Evolutionary conservation across 2,888 invertebrate genomes (phyloP).

Genomic region (Gibbula magus): DNA sequence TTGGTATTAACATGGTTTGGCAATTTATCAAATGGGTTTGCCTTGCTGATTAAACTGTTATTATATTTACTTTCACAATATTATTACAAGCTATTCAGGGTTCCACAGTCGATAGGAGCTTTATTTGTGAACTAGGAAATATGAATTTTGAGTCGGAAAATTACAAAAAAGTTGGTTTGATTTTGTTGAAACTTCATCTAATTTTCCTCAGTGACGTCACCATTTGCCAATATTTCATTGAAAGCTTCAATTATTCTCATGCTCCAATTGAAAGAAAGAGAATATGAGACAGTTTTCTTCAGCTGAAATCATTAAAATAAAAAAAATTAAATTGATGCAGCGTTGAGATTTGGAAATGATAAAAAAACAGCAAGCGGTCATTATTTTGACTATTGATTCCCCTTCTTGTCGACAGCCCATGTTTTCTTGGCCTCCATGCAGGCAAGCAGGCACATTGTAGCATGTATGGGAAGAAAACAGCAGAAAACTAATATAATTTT

Average conservation of each 20-base stretch:
- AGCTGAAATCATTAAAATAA: neutral
- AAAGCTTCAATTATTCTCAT: slow-evolving; percentile 1
- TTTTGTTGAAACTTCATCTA: neutral
- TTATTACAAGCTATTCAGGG: too few species aligned
- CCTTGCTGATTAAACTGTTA: too few species aligned
- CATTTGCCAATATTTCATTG: neutral
- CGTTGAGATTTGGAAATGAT: slow-evolving; percentile 1
- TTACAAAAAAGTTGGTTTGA: neutral
- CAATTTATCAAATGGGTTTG: neutral
- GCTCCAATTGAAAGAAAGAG: neutral
- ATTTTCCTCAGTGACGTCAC: neutral
- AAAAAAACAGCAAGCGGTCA: slow-evolving; percentile 1
- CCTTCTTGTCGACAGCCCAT: too few species aligned
- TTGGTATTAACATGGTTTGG: neutral
- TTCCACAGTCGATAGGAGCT: too few species aligned
- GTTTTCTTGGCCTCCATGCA: too few species aligned
- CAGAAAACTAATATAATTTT: neutral
- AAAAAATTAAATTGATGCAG: neutral
- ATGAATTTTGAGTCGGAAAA: neutral
- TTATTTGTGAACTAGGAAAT: neutral
- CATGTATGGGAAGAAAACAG: neutral
- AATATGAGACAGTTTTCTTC: neutral
- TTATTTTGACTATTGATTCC: slow-evolving; percentile 5
- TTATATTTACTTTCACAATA: too few species aligned
- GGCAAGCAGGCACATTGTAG: neutral